phyloP scores from a whole-genome alignment of 2,113 vertebrate species.

The Phodopus roborovskii region DNA sequence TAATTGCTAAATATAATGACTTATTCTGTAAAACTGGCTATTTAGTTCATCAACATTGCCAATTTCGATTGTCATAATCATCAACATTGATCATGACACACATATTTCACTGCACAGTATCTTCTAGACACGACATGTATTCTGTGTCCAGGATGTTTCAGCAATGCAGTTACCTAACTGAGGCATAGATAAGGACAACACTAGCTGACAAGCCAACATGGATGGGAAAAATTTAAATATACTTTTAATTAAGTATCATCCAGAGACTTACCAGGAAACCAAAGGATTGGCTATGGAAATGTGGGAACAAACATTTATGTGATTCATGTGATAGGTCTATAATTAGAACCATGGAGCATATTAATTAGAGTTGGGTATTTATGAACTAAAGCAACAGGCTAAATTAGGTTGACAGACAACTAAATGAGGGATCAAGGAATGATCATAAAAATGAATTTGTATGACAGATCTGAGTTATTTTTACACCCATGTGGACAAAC shows the following conservation, averaged over 20 bases:
- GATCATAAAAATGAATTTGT: conserved; percentile 65
- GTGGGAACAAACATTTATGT: neutral
- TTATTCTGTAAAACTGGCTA: neutral
- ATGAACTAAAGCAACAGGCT: conserved; percentile 49
- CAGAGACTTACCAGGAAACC: conserved; percentile 14
- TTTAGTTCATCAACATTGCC: neutral
- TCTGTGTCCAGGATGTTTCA: no score
- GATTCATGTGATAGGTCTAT: neutral
- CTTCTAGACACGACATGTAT: neutral
- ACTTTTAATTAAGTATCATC: neutral
- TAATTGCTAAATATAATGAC: neutral
- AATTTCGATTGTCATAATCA: neutral
- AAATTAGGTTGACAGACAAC: conserved; percentile 66
- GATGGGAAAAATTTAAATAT: neutral
- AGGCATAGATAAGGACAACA: neutral
- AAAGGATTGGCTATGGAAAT: neutral
- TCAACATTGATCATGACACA: neutral
- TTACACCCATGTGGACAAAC: conserved; percentile 60
- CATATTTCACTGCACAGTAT: neutral
- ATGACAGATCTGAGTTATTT: conserved; percentile 68
- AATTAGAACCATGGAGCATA: conserved; percentile 21
- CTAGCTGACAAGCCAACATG: no score
- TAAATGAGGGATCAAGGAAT: conserved; percentile 50
- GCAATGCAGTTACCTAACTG: neutral
- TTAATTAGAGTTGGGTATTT: conserved; percentile 43